Evolutionary conservation across 1,140 invertebrate genomes (phyloP).

Genomic region (Drosophila eugracilis): DNA sequence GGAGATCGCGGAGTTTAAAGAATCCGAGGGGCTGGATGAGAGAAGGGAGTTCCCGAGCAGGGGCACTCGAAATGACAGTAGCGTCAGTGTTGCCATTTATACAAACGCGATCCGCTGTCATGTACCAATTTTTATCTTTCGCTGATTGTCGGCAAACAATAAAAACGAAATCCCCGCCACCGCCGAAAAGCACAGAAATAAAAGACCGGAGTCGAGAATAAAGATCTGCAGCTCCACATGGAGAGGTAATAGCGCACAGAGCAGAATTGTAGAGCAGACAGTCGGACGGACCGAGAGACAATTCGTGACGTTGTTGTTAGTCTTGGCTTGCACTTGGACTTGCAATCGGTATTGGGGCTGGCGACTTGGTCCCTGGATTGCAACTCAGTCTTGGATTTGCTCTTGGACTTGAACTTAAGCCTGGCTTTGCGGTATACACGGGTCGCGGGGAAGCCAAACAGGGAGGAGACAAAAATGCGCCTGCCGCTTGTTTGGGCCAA

Average conservation of each 20-base stretch:
- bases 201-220: constrained; percentile 17
- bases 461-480: constrained; percentile 59
- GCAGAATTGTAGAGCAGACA: constrained; percentile 75
- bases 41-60: background rate
- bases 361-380: constrained; percentile 20
- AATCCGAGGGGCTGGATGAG: background rate
- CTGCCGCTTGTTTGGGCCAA: constrained; percentile 51
- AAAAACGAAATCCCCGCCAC: constrained; percentile 74
- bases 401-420: constrained; percentile 8
- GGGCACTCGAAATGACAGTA: constrained; percentile 79
- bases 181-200: constrained; percentile 40
- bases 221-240: constrained; percentile 31
- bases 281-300: constrained; percentile 72
- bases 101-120: constrained; percentile 84
- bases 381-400: constrained; percentile 13
- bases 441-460: constrained; percentile 11
- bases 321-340: constrained; percentile 66
- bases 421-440: background rate
- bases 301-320: constrained; percentile 84
- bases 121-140: constrained; percentile 84
- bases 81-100: constrained; percentile 84
- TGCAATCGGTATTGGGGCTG: constrained; percentile 12
- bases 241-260: constrained; percentile 47
- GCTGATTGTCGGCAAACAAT: constrained; percentile 84
- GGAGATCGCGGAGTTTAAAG: background rate